Conservation (phyloP, 1,140 invertebrate genomes). For the Lucilia cuprina region DNA sequence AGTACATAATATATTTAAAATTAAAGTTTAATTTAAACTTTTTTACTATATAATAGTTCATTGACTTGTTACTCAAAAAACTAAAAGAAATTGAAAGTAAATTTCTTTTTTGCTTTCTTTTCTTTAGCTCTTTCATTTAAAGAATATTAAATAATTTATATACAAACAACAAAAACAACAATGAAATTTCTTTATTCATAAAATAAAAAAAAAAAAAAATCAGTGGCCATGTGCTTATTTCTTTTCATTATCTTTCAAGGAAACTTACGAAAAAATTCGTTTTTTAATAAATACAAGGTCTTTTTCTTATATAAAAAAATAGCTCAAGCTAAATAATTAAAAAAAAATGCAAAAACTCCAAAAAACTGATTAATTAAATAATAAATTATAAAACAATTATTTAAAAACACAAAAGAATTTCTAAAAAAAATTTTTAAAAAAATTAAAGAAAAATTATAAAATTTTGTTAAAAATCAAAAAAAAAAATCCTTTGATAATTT, state of each 20-base stretch:
- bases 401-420: too few species aligned
- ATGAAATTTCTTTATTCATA: neutral
- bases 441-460: too few species aligned
- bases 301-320: constrained; percentile 1
- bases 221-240: constrained; percentile 35
- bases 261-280: constrained; percentile 29
- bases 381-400: neutral
- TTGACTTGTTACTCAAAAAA: neutral
- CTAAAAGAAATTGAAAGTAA: neutral
- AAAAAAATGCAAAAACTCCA: neutral
- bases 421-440: too few species aligned
- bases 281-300: constrained; percentile 21
- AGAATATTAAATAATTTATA: neutral
- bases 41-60: neutral
- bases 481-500: too few species aligned
- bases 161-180: too few species aligned
- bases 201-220: constrained; percentile 8
- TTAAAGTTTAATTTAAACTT: too few species aligned
- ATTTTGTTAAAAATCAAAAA: too few species aligned
- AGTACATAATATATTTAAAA: too few species aligned
- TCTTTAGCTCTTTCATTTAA: too few species aligned
- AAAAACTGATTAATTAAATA: neutral
- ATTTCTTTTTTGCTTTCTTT: neutral
- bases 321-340: neutral
- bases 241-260: constrained; percentile 36